phyloP scores from a whole-genome alignment of 2,797 vertebrate species.

The Rhynchotus rufescens region DNA sequence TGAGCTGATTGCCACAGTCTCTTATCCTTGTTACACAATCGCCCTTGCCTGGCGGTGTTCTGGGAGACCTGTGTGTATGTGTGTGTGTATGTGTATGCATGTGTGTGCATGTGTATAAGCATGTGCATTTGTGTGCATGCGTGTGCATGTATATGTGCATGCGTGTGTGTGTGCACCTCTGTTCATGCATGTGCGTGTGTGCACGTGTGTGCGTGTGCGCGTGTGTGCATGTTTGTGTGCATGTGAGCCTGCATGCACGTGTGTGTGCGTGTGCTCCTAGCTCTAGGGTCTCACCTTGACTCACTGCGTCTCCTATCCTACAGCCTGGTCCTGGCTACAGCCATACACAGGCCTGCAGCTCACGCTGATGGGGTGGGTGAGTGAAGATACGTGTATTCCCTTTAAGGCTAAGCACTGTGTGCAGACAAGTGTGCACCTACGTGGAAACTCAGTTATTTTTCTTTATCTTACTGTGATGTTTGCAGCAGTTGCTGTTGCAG shows the following conservation, averaged over 20 bases:
- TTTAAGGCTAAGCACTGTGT: background rate
- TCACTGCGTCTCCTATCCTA: background rate
- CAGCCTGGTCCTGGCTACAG: background rate
- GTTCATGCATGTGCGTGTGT: too few species aligned
- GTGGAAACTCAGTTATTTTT: background rate
- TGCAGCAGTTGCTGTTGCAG: background rate
- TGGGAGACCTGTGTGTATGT: background rate
- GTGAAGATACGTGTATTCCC: rapidly evolving
- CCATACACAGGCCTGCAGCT: background rate
- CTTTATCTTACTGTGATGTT: background rate
- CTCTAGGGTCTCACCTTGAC: constrained; percentile 49
- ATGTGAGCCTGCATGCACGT: too few species aligned
- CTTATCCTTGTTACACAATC: constrained; percentile 70
- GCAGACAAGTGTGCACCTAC: background rate
- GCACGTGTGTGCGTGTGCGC: too few species aligned
- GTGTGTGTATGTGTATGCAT: background rate
- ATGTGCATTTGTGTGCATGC: too few species aligned
- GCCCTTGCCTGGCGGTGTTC: constrained; percentile 49
- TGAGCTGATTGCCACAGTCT: constrained; percentile 69
- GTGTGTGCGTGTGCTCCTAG: background rate
- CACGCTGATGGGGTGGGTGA: rapidly evolving
- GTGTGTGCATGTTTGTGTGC: too few species aligned
- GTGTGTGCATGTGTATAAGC: background rate
- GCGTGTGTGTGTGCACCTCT: too few species aligned
- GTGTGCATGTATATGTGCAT: too few species aligned